Evolutionary conservation across 1,140 invertebrate genomes (phyloP), one percentile per base, ranked within the genome.

Genomic region (Oreohelix idahoensis): DNA sequence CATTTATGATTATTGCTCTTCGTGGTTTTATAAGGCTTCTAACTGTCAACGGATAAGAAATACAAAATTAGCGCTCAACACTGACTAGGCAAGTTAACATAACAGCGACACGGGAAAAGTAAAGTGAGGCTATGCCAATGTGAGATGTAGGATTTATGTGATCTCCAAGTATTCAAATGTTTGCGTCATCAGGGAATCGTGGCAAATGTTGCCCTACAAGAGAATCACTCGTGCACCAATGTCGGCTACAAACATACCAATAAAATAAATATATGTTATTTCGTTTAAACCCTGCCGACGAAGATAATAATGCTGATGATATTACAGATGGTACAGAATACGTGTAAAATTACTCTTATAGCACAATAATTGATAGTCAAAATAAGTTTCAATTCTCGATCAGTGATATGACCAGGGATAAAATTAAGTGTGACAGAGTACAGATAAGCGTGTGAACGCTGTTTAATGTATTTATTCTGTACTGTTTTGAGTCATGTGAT

Each of bases 301-400:
- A 77, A 49, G 35, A 77, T 39, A 38, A 38, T n/a, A 17, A 77
- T 77, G 74, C 15, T 77, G 74, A 53, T n/a, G 74, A 51, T 23
- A 29, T 49, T 51, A 15, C 23, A n/a, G 74, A 49, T 38, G 23
- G 45, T 42, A 8, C 39, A 13, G 23, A n/a, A 29, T 13, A 53
- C 35, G 26, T 5, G 10, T 23, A 53, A 29, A 8, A 53, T n/a
- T n/a, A n/a, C n/a, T n/a, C n/a, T n/a, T n/a, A n/a, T n/a, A n/a
- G n/a, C n/a, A n/a, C n/a, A n/a, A n/a, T n/a, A n/a, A n/a, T n/a
- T n/a, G n/a, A n/a, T n/a, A n/a, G n/a, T n/a, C n/a, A n/a, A n/a
- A n/a, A n/a, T n/a, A n/a, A n/a, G n/a, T n/a, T n/a, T n/a, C n/a
- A n/a, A n/a, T n/a, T n/a, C n/a, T n/a, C n/a, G n/a, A n/a, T n/a